Evolutionary conservation across 2,888 invertebrate species (phyloP), one percentile per base, ranked within the genome.

Genomic region (Cartodere bifasciata): DNA sequence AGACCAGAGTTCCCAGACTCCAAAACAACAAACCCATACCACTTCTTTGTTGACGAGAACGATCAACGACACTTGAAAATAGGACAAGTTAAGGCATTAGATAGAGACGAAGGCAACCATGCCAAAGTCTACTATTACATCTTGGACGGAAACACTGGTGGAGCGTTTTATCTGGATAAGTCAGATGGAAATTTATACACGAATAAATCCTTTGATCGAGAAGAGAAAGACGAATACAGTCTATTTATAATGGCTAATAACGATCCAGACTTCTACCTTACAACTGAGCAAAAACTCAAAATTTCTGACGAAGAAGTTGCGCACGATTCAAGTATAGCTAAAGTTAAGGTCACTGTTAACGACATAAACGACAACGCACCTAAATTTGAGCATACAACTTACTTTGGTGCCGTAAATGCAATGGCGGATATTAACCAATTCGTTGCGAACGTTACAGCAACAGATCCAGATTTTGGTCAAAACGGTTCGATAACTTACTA

Each of bases 341-440:
- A 71, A 31, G 78, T 87, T 2, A 69, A 65, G 31, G 67, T 91
- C 20, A 70, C 64, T 2, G 71, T 92, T 4, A 63, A 78, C 13
- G 90, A 90, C 51, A 74, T 82, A 29, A 90, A 90, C 46, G 91
- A 91, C 49, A 86, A 87, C 53, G 70, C 76, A 4, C 91, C 91
- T 0, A 63, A 67, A 34, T 59, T 59, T 36, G 45, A 52, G 27
- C 49, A 50, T 16, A 29, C 46, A 2, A 37, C 48, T 5, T 56
- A 55, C 45, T 50, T 55, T 48, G 58, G 65, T 55, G 81, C 79
- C 3, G 70, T 86, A 10, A 83, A 80, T 53, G 75, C 82, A 24
- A 80, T 81, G 59, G 78, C 84, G 0, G 71, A 75, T 9, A 64
- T 82, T 23, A 83, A 82, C 50, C 79, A 82, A 46, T 71, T 77